Conservation (phyloP, 1,140 invertebrate genomes). For the Drosophila melanogaster region DNA sequence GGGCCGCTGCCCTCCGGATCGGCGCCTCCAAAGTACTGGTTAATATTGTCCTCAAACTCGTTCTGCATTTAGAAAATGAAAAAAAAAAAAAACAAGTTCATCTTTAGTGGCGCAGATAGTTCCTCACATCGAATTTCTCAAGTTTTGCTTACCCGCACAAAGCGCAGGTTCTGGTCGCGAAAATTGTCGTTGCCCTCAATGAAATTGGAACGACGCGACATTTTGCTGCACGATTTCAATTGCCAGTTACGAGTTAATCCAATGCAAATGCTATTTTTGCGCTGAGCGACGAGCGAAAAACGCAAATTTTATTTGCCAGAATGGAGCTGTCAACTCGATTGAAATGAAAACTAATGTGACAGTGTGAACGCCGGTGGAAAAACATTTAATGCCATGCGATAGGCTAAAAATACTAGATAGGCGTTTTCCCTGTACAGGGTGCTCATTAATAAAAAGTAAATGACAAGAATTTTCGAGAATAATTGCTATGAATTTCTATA, state of each 20-base stretch:
- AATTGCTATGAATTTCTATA: too few species aligned
- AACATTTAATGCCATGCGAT: not conserved
- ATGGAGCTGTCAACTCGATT: constrained; percentile 20
- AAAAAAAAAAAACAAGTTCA: constrained; percentile 4
- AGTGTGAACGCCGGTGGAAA: constrained; percentile 6
- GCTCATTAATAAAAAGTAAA: too few species aligned
- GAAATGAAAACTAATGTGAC: not conserved
- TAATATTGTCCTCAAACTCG: constrained; percentile 82
- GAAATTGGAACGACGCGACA: constrained; percentile 70
- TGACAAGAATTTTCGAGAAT: too few species aligned
- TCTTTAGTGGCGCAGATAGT: not conserved
- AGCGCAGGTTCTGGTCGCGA: constrained; percentile 84
- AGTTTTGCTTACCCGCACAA: constrained; percentile 80
- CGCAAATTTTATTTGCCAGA: not conserved
- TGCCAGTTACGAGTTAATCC: not conserved
- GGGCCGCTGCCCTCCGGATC: constrained; percentile 5
- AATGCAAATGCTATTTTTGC: constrained; percentile 5
- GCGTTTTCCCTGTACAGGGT: too few species aligned
- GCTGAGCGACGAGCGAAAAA: not conserved
- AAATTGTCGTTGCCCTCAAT: constrained; percentile 77
- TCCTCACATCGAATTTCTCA: not conserved
- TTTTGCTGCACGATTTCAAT: constrained; percentile 14
- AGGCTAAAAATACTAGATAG: constrained; percentile 2
- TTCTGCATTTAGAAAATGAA: constrained; percentile 56
- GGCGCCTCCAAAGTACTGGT: constrained; percentile 67